A percentile compares a stretch with the other conserved stretches of the same genome.
These are phyloP conservation scores for Drosophila saltans DNA, from an alignment of 1,140 invertebrate genomes.

Conservation along the genomic window DNA sequence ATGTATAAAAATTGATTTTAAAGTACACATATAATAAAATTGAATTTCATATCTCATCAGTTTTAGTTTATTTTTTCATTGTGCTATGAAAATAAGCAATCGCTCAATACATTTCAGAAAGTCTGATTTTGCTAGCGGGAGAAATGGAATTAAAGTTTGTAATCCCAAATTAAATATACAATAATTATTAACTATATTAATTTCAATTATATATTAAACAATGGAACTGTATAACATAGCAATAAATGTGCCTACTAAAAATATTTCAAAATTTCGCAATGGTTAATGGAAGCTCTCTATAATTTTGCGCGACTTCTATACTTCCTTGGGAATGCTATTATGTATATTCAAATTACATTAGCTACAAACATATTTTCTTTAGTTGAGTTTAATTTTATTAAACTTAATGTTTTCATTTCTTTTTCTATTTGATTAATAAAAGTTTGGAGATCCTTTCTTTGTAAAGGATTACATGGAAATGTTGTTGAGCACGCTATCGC, in stretches of 20 bases:
- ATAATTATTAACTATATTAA: slow-evolving; percentile 12
- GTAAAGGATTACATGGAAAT: slow-evolving; percentile 43
- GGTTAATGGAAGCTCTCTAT: too few relatives aligned
- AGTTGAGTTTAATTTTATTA: not conserved
- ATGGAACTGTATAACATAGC: slow-evolving; percentile 16
- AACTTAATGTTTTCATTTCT: not conserved
- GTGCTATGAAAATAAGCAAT: not conserved
- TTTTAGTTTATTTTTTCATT: not conserved
- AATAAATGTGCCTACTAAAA: too few relatives aligned
- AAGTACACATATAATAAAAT: slow-evolving; percentile 3
- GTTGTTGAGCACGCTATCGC: slow-evolving; percentile 73
- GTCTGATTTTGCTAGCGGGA: slow-evolving; percentile 13
- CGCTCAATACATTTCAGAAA: slow-evolving; percentile 15
- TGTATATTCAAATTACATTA: too few relatives aligned
- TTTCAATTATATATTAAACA: slow-evolving; percentile 8
- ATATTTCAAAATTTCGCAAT: too few relatives aligned
- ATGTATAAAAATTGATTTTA: not conserved
- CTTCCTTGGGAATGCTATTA: too few relatives aligned
- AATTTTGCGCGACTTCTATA: too few relatives aligned
- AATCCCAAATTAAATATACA: not conserved
- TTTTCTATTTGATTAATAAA: not conserved
- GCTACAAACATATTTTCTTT: too few relatives aligned
- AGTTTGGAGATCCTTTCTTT: not conserved
- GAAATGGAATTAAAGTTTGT: not conserved
- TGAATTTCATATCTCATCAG: not conserved